Percentiles rank a stretch among this genome's conserved stretches.
Evolutionary conservation across 2,113 vertebrate species (phyloP).

Genomic region (Merops nubicus): DNA sequence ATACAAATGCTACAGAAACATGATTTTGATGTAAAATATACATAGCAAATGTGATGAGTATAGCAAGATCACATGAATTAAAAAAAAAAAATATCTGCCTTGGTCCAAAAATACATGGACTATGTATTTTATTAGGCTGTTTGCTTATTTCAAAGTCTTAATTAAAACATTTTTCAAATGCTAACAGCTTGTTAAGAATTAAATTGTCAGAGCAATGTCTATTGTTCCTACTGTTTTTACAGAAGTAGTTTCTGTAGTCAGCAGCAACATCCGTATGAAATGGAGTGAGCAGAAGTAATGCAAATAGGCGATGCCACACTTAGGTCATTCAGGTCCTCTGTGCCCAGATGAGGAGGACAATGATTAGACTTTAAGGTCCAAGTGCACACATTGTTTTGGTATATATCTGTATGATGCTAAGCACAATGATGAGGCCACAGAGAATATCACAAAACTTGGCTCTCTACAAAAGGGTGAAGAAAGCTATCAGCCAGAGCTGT

Average conservation of each 20-base stretch:
- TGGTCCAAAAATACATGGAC: not conserved
- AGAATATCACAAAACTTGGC: not conserved
- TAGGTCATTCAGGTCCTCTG: not conserved
- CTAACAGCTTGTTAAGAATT: not conserved
- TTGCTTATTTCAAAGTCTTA: not conserved
- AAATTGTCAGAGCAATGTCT: not conserved
- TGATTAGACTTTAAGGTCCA: not conserved
- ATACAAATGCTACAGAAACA: not conserved
- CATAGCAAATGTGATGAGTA: not conserved
- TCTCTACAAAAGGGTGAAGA: not conserved
- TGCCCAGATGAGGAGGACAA: not conserved
- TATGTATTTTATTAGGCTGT: not conserved
- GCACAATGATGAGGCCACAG: not conserved
- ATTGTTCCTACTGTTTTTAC: not conserved
- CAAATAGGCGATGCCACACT: not conserved
- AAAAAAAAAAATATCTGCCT: not conserved
- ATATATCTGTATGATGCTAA: not conserved
- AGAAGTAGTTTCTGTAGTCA: not conserved
- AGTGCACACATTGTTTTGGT: not conserved
- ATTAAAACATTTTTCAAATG: not conserved
- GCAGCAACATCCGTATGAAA: not conserved
- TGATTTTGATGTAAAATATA: not conserved
- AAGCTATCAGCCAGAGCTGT: not conserved
- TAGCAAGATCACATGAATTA: not conserved
- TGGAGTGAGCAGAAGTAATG: not conserved